Conservation (phyloP, 2,797 vertebrate species). For the Falco biarmicus region DNA sequence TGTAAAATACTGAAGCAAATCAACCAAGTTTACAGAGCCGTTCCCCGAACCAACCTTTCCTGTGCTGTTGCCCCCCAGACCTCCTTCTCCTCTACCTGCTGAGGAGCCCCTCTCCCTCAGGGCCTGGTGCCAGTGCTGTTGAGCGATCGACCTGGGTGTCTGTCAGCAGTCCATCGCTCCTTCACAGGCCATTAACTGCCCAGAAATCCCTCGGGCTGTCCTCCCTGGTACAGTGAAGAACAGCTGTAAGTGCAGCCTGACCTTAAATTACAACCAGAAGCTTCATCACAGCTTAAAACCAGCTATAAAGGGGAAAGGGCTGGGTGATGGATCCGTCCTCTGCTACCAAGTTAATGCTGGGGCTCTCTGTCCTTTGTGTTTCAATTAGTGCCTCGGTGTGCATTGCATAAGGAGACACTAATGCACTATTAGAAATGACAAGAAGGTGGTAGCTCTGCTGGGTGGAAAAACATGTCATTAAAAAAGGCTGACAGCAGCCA, state of each 20-base stretch:
- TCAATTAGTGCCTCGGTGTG: neutral
- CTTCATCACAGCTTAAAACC: neutral
- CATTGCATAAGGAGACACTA: neutral
- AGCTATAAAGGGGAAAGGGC: neutral
- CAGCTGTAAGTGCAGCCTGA: neutral
- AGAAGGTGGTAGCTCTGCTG: neutral
- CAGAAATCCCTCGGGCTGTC: neutral
- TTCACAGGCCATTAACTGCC: neutral
- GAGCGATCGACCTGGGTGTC: neutral
- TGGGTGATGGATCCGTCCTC: neutral
- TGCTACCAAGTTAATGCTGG: too few species aligned
- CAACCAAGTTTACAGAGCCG: neutral
- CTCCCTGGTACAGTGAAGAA: neutral
- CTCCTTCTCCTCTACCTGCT: neutral
- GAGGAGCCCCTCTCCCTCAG: neutral
- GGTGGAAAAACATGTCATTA: slow-evolving; percentile 6
- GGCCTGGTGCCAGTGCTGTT: neutral
- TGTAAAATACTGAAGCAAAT: neutral
- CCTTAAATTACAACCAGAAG: neutral
- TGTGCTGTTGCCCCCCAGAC: neutral
- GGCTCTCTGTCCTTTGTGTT: neutral
- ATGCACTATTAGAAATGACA: neutral
- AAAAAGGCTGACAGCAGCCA: neutral
- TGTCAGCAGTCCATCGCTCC: neutral
- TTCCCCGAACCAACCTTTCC: neutral